phyloP scores from a whole-genome alignment of 2,888 invertebrate genomes.

The Leptopterna dolabrata region DNA sequence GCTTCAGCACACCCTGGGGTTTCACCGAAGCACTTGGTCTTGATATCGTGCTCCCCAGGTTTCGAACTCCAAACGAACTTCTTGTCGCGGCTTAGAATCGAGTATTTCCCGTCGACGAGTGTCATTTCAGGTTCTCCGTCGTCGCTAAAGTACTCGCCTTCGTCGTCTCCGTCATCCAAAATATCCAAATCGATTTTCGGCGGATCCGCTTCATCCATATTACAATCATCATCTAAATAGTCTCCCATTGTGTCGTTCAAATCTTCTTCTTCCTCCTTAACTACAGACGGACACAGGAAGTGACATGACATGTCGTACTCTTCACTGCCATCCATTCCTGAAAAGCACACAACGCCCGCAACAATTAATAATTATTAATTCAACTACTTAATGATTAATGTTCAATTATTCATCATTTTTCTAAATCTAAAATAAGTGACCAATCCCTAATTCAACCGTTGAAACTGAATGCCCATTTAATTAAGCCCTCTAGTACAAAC shows the following conservation, averaged over 20 bases:
- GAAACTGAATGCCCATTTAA: too few species aligned
- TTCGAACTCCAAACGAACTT: neutral
- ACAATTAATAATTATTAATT: too few species aligned
- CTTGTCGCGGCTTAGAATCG: neutral
- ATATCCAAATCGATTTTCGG: neutral
- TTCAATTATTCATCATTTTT: too few species aligned
- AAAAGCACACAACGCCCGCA: too few species aligned
- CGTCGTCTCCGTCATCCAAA: neutral
- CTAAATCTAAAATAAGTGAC: too few species aligned
- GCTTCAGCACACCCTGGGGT: neutral
- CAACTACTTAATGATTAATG: too few species aligned
- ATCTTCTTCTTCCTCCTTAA: neutral
- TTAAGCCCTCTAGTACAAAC: too few species aligned
- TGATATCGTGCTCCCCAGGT: neutral
- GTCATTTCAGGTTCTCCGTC: neutral
- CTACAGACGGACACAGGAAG: neutral
- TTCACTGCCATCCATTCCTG: neutral
- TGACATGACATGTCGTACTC: neutral
- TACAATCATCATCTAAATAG: neutral
- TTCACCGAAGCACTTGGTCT: neutral
- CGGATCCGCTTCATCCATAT: neutral
- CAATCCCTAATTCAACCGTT: too few species aligned
- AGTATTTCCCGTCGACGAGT: neutral
- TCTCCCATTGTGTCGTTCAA: neutral
- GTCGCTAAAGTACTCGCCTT: neutral